phyloP scores from a whole-genome alignment of 2,797 vertebrate species.

The Sebastes steindachneri region DNA sequence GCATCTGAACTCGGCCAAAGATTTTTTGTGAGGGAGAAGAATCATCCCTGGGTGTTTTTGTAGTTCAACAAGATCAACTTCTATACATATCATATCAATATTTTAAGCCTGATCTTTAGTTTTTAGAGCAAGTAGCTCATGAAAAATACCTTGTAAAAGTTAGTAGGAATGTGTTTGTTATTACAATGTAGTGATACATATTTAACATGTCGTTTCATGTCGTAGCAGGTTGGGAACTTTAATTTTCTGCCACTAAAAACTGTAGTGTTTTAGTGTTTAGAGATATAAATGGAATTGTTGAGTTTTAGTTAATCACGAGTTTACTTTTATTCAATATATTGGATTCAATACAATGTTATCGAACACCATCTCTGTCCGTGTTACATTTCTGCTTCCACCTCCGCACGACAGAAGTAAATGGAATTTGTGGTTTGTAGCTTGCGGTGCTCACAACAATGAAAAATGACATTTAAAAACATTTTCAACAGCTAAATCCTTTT shows the following conservation, averaged over 20 bases:
- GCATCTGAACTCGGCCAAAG: background rate
- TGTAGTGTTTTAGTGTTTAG: background rate
- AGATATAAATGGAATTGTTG: background rate
- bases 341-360: background rate
- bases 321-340: background rate
- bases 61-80: background rate
- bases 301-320: background rate
- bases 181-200: background rate
- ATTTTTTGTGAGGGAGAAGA: background rate
- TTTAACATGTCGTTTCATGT: background rate
- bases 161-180: background rate
- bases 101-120: background rate
- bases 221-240: background rate
- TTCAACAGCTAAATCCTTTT: slow-evolving; percentile 4
- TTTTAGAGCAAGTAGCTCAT: background rate
- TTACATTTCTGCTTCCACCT: background rate
- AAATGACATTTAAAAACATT: background rate
- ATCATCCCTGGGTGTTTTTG: background rate
- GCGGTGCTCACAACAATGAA: background rate
- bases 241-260: background rate
- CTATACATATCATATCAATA: background rate
- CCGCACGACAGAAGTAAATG: background rate
- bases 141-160: background rate
- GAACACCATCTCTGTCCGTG: background rate
- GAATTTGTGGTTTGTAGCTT: slow-evolving; percentile 5